These are phyloP conservation scores for Melanocharis versteri DNA, from an alignment of 2,113 vertebrate genomes.

Conservation along the genomic window DNA sequence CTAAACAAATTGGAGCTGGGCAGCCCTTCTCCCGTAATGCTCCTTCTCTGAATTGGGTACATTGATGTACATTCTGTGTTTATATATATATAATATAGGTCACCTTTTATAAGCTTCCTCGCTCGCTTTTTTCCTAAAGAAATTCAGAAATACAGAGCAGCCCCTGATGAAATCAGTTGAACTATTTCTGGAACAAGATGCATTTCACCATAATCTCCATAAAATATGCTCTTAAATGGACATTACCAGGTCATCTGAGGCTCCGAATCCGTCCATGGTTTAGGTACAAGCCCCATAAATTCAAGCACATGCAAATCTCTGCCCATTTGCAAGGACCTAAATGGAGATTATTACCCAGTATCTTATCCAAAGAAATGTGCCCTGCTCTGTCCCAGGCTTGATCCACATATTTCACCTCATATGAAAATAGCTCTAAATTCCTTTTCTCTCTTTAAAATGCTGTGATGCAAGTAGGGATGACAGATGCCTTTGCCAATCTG, in stretches of 20 bases:
- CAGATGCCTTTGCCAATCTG: slow-evolving; percentile 48
- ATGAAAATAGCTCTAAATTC: background rate
- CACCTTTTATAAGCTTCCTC: background rate
- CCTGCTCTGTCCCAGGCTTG: background rate
- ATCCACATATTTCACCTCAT: background rate
- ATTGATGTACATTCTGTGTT: background rate
- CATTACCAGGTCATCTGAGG: background rate
- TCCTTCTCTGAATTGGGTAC: background rate
- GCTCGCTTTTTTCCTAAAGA: background rate
- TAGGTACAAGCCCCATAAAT: background rate
- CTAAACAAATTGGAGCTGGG: background rate
- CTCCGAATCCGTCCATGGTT: background rate
- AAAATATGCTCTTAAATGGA: background rate
- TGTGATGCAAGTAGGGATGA: background rate
- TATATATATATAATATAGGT: background rate
- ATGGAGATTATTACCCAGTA: background rate
- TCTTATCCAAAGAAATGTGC: background rate
- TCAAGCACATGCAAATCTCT: background rate
- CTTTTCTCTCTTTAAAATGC: background rate
- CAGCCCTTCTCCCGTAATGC: background rate
- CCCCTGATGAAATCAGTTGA: background rate
- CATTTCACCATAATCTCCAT: background rate
- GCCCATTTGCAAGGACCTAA: background rate
- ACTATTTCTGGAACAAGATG: background rate
- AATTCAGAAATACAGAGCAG: background rate